Evolutionary conservation across 2,113 vertebrate species (phyloP), one percentile per base, ranked within the genome.

Genomic region (Macaca nemestrina): DNA sequence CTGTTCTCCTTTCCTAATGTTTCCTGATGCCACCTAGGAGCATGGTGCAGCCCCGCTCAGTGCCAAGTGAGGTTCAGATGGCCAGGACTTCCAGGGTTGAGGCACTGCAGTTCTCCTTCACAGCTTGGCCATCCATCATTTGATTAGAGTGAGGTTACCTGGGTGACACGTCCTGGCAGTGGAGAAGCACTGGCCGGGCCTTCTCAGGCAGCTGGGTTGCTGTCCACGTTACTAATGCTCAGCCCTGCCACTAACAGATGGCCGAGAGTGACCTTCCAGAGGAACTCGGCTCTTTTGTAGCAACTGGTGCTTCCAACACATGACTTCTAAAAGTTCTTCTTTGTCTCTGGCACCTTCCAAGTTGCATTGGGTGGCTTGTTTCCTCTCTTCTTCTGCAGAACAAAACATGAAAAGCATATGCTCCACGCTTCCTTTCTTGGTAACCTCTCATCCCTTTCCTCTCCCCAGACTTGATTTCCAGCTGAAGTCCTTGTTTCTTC

Each of bases 71-170:
- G 70, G 94, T 97, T 98, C 97, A 68, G 95, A 94, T 68, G 59
- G 52, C 72, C 94, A 68, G 96, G n/a, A 79, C 87, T 92, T 93
- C 40, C 59, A 55, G 86, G 43, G 92, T 92, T 70, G 30, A 64
- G 64, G 87, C 85, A 82, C 93, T 3, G 1, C 93, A 95, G 59
- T 92, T 91, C 95, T 97, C 97, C 96, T 96, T 64, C 81, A 64
- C 82, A 82, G 92, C 50, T 12, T 94, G 94, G 87, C 78, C 95
- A 98, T 98, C 92, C 96, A 97, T 98, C 97, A 98, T 98, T 96
- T 75, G 91, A 96, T 98, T 97, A 97, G 93, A 91, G 88, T 32
- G 72, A 95, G 95, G 95, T 96, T 91, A 96, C 87, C 18, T 48
- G 82, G 94, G 90, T 96, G 97, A 97, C 40, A 0, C 9, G 6